These are phyloP conservation scores for Drosophila quinaria DNA, from an alignment of 2,888 invertebrate genomes.

Conservation along the genomic window DNA sequence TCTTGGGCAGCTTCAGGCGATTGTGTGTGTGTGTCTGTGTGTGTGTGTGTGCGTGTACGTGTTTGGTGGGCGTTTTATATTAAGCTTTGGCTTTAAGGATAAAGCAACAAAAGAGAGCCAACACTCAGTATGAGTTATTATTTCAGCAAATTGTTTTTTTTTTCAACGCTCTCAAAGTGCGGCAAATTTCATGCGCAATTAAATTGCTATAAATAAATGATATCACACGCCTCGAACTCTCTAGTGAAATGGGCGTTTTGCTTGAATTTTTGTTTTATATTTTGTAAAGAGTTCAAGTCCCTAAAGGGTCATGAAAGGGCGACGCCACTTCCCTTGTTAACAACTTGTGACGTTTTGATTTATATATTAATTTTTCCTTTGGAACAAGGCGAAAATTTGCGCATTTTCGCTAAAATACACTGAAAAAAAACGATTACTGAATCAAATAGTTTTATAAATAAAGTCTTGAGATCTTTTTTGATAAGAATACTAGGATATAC, in stretches of 20 bases:
- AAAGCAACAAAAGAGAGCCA: not conserved
- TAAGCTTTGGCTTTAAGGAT: constrained; percentile 17
- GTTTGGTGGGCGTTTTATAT: not conserved
- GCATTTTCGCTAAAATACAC: constrained; percentile 12
- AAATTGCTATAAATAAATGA: constrained; percentile 39
- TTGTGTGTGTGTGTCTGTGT: not conserved
- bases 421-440: not conserved
- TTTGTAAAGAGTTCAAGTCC: constrained; percentile 27
- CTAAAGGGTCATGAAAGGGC: constrained; percentile 47
- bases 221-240: constrained; percentile 4
- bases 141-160: constrained; percentile 10
- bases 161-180: constrained; percentile 1
- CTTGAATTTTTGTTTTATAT: constrained; percentile 3
- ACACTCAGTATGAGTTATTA: constrained; percentile 5
- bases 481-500: too few relatives aligned
- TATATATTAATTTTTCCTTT: constrained; percentile 42
- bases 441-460: not conserved
- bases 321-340: constrained; percentile 37
- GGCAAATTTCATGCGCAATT: constrained; percentile 55
- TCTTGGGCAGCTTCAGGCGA: constrained; percentile 1
- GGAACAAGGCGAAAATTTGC: constrained; percentile 21
- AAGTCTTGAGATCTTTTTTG: not conserved
- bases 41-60: not conserved
- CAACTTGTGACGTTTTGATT: constrained; percentile 64
- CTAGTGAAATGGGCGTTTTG: not conserved